phyloP scores from a whole-genome alignment of 2,113 vertebrate species.

The Limnothrissa miodon region DNA sequence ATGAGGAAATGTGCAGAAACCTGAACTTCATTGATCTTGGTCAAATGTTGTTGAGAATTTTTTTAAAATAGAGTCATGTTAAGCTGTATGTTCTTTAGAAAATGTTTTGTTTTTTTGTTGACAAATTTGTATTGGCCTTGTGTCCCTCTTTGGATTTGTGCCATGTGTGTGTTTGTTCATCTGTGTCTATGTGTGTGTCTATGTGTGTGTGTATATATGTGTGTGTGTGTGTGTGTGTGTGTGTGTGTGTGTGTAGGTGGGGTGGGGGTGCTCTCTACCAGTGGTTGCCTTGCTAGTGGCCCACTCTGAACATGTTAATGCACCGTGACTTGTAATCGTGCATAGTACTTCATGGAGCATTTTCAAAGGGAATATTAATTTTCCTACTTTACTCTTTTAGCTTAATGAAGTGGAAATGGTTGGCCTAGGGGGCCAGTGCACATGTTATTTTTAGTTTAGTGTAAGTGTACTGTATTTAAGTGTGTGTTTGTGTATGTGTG shows the following conservation, averaged over 20 bases:
- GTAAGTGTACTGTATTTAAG: neutral
- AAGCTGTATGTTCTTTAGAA: neutral
- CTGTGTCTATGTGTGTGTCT: neutral
- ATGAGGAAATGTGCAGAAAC: neutral
- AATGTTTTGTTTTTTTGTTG: no score
- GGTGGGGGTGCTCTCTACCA: neutral
- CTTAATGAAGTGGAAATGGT: constrained; percentile 46
- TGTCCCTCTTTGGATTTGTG: neutral
- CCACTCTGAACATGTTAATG: constrained; percentile 42
- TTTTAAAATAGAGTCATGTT: neutral
- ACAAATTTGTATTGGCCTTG: no score
- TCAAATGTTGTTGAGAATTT: neutral
- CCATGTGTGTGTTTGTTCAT: constrained; percentile 30
- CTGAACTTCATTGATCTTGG: neutral
- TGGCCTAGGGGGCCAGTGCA: constrained; percentile 14
- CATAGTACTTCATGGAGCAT: constrained; percentile 22
- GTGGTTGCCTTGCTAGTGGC: constrained; percentile 34
- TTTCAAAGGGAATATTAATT: constrained; percentile 50
- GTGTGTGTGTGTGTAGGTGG: constrained; percentile 3
- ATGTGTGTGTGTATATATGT: neutral
- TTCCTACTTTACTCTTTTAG: constrained; percentile 45
- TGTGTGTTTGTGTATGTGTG: constrained; percentile 38
- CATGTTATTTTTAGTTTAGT: no score
- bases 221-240: neutral
- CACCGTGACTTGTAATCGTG: constrained; percentile 46